Conservation (phyloP, 2,113 vertebrate genomes). For the Plectropomus leopardus region DNA sequence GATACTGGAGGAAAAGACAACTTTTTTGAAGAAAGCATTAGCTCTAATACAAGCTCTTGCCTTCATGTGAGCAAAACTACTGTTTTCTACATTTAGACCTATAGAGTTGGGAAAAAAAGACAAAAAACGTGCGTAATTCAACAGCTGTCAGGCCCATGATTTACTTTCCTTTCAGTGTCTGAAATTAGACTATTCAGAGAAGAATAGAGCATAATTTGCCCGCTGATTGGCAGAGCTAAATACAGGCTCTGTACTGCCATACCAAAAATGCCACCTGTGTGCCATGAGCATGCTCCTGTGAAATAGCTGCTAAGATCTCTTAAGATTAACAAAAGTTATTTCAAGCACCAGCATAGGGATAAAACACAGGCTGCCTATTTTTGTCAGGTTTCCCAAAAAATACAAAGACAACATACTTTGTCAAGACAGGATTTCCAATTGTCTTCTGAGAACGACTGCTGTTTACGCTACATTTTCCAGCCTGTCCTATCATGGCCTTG, state of each 20-base stretch:
- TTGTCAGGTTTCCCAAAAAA: neutral
- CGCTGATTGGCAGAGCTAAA: neutral
- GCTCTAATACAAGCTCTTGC: neutral
- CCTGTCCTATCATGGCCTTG: neutral
- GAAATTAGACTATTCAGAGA: constrained; percentile 12
- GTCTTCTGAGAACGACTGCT: neutral
- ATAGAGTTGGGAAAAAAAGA: neutral
- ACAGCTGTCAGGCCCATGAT: neutral
- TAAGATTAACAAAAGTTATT: constrained; percentile 7
- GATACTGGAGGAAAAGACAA: neutral
- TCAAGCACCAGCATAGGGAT: neutral
- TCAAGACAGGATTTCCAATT: constrained; percentile 8
- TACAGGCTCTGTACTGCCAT: neutral
- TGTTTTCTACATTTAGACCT: neutral
- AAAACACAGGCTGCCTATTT: constrained; percentile 6
- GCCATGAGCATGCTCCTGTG: neutral
- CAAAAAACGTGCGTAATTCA: neutral
- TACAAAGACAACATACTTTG: neutral
- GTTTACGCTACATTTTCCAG: constrained; percentile 9
- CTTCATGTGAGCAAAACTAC: neutral
- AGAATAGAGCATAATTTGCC: neutral
- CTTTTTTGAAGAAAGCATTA: neutral
- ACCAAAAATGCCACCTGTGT: neutral
- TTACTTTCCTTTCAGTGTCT: neutral
- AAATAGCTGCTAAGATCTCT: neutral